A percentile compares a stretch with the other conserved stretches of the same genome.
phyloP scores from a whole-genome alignment of 1,140 invertebrate species.

The Magallana ariakensis region DNA sequence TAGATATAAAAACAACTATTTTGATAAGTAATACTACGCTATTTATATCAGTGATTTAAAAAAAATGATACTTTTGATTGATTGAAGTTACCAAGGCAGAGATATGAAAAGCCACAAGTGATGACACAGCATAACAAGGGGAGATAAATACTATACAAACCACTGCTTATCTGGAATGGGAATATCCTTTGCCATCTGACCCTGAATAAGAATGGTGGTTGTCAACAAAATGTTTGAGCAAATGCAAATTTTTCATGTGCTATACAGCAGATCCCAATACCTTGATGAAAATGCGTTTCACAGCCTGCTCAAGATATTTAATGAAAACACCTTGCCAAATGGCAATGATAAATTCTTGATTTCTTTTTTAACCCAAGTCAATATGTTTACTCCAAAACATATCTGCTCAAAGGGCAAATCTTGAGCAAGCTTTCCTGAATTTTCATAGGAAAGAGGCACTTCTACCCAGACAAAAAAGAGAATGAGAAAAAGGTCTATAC shows the following conservation, averaged over 20 bases:
- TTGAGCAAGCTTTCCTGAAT: background rate
- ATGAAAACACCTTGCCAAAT: background rate
- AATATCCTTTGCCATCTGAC: constrained; percentile 11
- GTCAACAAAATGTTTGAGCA: constrained; percentile 35
- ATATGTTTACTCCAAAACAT: no score
- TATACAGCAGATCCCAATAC: constrained; percentile 14
- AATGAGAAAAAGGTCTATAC: background rate
- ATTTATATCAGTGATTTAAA: no score
- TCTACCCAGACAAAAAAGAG: background rate
- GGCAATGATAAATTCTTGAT: no score
- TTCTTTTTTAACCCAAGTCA: no score
- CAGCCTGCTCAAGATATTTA: constrained; percentile 8
- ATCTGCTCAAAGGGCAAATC: background rate
- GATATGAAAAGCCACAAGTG: constrained; percentile 13
- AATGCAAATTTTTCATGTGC: constrained; percentile 8
- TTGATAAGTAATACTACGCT: background rate
- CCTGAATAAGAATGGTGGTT: constrained; percentile 27
- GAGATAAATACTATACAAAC: constrained; percentile 31
- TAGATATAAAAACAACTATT: background rate
- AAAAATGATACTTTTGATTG: background rate
- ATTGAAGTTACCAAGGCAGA: constrained; percentile 3
- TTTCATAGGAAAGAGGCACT: background rate
- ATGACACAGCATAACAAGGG: constrained; percentile 16
- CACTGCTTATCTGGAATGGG: constrained; percentile 1
- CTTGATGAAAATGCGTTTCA: background rate